phyloP scores from a whole-genome alignment of 37 sponge, comb jelly and placozoan species.

The Diacarnus erythraeanus region DNA sequence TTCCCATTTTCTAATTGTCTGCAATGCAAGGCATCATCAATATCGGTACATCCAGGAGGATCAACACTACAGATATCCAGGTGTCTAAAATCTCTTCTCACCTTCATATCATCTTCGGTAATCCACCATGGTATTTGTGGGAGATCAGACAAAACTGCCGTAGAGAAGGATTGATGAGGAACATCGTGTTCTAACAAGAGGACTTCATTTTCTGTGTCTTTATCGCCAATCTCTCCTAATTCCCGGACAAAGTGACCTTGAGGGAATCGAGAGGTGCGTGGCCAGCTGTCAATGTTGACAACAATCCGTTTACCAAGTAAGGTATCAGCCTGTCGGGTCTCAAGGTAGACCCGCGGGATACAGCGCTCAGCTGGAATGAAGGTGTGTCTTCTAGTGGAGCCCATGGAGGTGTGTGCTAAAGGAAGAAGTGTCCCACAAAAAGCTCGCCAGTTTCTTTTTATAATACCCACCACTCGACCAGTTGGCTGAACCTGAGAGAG shows the following conservation, averaged over 20 bases:
- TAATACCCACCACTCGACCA: constrained; percentile 90
- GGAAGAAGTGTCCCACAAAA: constrained; percentile 95
- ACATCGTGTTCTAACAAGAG: constrained; percentile 92
- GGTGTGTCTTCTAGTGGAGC: constrained; percentile 41
- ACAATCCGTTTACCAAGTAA: constrained; percentile 91
- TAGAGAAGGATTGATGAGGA: constrained; percentile 90
- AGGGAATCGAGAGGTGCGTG: constrained; percentile 80
- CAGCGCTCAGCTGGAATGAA: constrained; percentile 88
- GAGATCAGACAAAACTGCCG: constrained; percentile 77
- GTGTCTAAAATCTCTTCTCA: constrained; percentile 73
- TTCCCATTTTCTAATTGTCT: constrained; percentile 74
- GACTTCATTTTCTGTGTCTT: constrained; percentile 95
- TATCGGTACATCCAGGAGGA: constrained; percentile 99
- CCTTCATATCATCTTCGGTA: constrained; percentile 69
- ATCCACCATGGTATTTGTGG: constrained; percentile 92
- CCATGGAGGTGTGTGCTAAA: constrained; percentile 25
- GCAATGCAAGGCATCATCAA: constrained; percentile 98
- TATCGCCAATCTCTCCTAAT: constrained; percentile 92
- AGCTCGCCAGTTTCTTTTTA: constrained; percentile 88
- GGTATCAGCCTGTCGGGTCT: constrained; percentile 71
- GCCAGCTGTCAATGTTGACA: constrained; percentile 95
- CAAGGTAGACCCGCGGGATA: constrained; percentile 80
- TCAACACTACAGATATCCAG: constrained; percentile 93
- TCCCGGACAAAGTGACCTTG: constrained; percentile 88
- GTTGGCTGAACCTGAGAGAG: constrained; percentile 43